Evolutionary conservation across 2,888 invertebrate species (phyloP).

Genomic region (Omphaloscelis lunosa): DNA sequence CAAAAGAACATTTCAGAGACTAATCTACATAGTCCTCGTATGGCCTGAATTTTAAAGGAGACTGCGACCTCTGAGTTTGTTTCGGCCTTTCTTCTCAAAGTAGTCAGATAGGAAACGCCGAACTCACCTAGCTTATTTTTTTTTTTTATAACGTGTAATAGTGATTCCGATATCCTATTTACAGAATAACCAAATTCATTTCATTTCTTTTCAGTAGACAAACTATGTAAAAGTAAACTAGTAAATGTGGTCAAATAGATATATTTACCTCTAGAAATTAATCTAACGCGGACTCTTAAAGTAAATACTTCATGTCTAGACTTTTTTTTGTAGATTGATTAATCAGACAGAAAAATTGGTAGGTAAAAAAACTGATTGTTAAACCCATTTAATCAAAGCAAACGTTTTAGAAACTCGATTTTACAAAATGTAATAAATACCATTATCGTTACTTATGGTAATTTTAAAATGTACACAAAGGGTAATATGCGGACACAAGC

Average conservation of each 20-base stretch:
- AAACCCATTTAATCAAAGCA: slow-evolving; percentile 38
- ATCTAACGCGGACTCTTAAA: background rate
- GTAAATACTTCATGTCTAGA: slow-evolving; percentile 15
- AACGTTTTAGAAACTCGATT: slow-evolving; percentile 43
- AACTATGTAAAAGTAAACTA: background rate
- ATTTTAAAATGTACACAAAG: slow-evolving; percentile 62
- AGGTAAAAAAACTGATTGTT: slow-evolving; percentile 33
- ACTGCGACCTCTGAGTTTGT: too few species aligned
- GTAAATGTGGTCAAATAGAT: background rate
- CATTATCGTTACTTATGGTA: slow-evolving; percentile 65
- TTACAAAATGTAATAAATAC: slow-evolving; percentile 48
- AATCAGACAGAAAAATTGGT: slow-evolving; percentile 28
- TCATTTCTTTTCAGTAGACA: background rate
- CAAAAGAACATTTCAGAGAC: too few species aligned
- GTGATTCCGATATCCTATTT: too few species aligned
- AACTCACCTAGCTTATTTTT: too few species aligned
- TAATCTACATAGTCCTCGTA: too few species aligned
- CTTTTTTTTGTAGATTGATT: background rate
- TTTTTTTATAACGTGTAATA: too few species aligned
- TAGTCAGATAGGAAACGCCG: too few species aligned
- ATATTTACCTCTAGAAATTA: background rate
- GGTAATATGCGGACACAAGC: slow-evolving; percentile 57
- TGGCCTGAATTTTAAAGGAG: too few species aligned
- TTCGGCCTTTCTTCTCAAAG: too few species aligned
- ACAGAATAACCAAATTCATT: too few species aligned